Evolutionary conservation across 2,113 vertebrate species (phyloP).

Genomic region (Sarotherodon lohbergeri): DNA sequence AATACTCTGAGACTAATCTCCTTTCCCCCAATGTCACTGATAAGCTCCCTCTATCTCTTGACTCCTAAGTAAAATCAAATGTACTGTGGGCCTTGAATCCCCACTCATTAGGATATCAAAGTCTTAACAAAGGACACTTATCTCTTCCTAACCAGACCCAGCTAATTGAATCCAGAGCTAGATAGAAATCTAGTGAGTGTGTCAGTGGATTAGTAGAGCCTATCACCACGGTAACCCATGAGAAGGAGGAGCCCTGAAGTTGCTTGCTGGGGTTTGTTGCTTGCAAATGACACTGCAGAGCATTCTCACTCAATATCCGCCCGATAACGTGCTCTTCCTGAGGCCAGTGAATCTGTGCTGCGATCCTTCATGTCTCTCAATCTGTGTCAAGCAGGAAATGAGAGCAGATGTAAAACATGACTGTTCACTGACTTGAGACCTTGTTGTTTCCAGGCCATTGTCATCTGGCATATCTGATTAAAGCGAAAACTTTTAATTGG

Average conservation of each 20-base stretch:
- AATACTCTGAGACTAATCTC: conserved; percentile 55
- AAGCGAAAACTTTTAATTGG: conserved; percentile 20
- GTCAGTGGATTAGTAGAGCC: conserved; percentile 65
- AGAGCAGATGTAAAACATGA: conserved; percentile 28
- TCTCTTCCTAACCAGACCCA: conserved; percentile 49
- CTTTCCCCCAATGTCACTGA: conserved; percentile 30
- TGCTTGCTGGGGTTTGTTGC: conserved; percentile 24
- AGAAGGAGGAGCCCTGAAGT: not conserved
- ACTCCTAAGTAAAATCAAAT: conserved; percentile 39
- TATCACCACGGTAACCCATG: conserved; percentile 58
- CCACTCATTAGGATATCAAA: conserved; percentile 51
- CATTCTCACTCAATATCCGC: conserved; percentile 41
- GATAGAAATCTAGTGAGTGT: conserved; percentile 63
- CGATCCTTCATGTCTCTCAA: conserved; percentile 3
- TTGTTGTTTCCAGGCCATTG: not conserved
- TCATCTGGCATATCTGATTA: not conserved
- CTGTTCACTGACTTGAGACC: not conserved
- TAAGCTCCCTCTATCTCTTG: conserved; percentile 30
- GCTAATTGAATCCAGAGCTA: conserved; percentile 67
- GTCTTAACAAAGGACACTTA: conserved; percentile 54
- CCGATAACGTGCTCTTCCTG: conserved; percentile 55
- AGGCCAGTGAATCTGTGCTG: not conserved
- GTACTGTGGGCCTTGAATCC: conserved; percentile 9
- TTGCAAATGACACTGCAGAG: conserved; percentile 30
- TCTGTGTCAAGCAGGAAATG: conserved; percentile 49